These are phyloP conservation scores for Oreochromis spilurus DNA, from an alignment of 2,113 vertebrate species.

Conservation along the genomic window DNA sequence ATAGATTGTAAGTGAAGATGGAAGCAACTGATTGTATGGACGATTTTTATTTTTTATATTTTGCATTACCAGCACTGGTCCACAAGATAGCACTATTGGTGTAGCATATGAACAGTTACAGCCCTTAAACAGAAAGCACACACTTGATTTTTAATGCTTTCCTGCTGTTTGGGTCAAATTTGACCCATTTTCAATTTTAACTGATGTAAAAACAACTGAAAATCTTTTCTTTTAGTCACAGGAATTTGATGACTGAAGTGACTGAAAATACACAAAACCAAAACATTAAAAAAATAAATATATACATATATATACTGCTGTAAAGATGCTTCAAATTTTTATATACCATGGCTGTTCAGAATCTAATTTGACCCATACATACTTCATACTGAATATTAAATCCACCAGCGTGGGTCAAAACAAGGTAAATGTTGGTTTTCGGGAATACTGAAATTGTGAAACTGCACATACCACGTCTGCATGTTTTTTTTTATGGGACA, in stretches of 20 bases:
- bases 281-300: background rate
- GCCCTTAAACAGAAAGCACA: background rate
- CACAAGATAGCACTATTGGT: conserved; percentile 24
- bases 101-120: background rate
- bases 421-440: background rate
- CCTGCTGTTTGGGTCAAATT: background rate
- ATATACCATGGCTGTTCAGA: background rate
- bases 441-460: background rate
- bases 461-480: background rate
- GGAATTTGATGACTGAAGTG: background rate
- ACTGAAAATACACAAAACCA: background rate
- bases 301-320: background rate
- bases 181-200: background rate
- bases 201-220: background rate
- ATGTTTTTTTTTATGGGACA: background rate
- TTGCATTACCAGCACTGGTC: background rate
- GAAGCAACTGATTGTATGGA: background rate
- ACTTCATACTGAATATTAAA: background rate
- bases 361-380: background rate
- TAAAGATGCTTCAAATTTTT: background rate
- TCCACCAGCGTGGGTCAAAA: background rate
- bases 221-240: background rate
- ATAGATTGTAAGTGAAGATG: background rate
- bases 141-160: background rate
- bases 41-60: background rate